Evolutionary conservation across 2,888 invertebrate genomes (phyloP), one percentile per base, ranked within the genome.

Genomic region (Harpagoxenus sublaevis): DNA sequence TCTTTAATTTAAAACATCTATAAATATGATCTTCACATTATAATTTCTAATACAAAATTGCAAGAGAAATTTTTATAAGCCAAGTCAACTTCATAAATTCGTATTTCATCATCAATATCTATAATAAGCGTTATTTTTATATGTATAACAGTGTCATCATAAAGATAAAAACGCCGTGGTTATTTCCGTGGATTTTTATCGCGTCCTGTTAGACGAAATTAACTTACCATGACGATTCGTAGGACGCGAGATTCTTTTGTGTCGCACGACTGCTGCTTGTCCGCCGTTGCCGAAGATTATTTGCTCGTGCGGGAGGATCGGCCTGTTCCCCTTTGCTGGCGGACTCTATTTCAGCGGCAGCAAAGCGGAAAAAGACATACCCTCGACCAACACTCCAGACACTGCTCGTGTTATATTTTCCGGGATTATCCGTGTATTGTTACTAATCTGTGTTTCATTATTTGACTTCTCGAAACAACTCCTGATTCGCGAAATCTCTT

Each of bases 351-450:
- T 91, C 92, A 95, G 94, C 96, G 96, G 96, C 96, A 96, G 96
- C 96, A 96, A 96, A 96, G 96, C 96, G 96, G 96, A 96, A 96
- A 96, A 96, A 96, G 96, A 96, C 96, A 96, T 94, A 96, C 95
- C 95, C 96, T 96, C 95, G 90, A 88, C 90, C 93, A 89, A 91
- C 93, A 91, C 91, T 89, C 60, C 68, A 75, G 83, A 74, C 73
- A 45, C 15, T 28, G n/a, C 28, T 28, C n/a, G 35, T 73, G 51
- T 23, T 35, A 23, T 39, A 48, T 35, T 60, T 79, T 60, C 31
- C n/a, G 9, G 10, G 15, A 35, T 77, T 53, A 18, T 68, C n/a
- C 15, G 10, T 5, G 18, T 77, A n/a, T 15, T 1, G 3, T 70
- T 9, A 9, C 6, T 28, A 10, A 57, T 42, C n/a, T 18, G 31